Evolutionary conservation across 2,888 invertebrate genomes (phyloP).

Genomic region (Brachylomia viminalis): DNA sequence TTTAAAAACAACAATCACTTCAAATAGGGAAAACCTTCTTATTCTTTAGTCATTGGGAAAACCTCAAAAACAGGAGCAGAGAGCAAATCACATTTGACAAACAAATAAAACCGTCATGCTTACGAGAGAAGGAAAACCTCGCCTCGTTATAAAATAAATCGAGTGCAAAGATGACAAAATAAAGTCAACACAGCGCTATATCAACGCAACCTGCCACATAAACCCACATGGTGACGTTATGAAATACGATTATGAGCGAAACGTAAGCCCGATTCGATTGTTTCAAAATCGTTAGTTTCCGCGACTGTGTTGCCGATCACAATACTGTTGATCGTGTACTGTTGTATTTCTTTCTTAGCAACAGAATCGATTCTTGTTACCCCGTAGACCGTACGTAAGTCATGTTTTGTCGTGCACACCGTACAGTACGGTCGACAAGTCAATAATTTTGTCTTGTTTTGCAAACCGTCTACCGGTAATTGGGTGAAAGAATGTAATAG

Average conservation of each 20-base stretch:
- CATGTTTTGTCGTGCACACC: constrained; percentile 55
- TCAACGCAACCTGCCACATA: constrained; percentile 47
- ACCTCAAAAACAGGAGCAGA: not conserved
- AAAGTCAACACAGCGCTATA: constrained; percentile 30
- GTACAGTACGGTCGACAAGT: constrained; percentile 29
- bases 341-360: constrained; percentile 64
- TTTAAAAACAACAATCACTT: constrained; percentile 1
- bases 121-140: constrained; percentile 7
- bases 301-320: constrained; percentile 67
- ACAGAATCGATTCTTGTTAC: constrained; percentile 52
- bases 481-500: constrained; percentile 53
- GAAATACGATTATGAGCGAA: constrained; percentile 69
- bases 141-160: constrained; percentile 49
- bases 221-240: constrained; percentile 60
- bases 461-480: constrained; percentile 53
- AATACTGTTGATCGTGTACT: constrained; percentile 66
- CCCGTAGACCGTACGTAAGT: constrained; percentile 16
- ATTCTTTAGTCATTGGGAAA: too few relatives aligned
- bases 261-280: constrained; percentile 68
- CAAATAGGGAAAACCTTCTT: too few relatives aligned
- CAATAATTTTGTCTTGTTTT: constrained; percentile 55
- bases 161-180: constrained; percentile 49
- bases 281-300: constrained; percentile 75
- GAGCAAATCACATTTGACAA: not conserved
- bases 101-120: constrained; percentile 20